phyloP scores from a whole-genome alignment of 2,888 invertebrate genomes.

The Malthinus flaveolus region DNA sequence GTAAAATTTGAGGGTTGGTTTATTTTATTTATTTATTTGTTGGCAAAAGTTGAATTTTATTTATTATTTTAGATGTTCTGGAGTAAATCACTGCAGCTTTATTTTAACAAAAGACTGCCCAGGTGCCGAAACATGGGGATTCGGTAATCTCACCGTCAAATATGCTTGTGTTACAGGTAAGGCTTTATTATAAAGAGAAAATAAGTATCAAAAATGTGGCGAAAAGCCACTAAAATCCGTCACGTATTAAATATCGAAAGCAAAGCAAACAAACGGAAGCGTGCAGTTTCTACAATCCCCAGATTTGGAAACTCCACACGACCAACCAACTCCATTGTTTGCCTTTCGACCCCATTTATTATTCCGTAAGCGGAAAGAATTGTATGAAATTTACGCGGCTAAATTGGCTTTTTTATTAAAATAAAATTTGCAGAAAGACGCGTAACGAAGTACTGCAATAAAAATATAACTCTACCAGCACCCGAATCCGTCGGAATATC shows the following conservation, averaged over 20 bases:
- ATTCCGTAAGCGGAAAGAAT: slow-evolving; percentile 11
- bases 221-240: slow-evolving; percentile 10
- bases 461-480: slow-evolving; percentile 50
- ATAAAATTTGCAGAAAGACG: slow-evolving; percentile 50
- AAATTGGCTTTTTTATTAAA: not conserved
- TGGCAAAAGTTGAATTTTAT: not conserved
- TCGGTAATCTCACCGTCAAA: slow-evolving; percentile 69
- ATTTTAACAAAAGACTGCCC: slow-evolving; percentile 67
- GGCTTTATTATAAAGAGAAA: slow-evolving; percentile 35
- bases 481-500: slow-evolving; percentile 49
- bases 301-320: slow-evolving; percentile 35
- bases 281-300: slow-evolving; percentile 36
- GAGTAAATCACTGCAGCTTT: slow-evolving; percentile 75
- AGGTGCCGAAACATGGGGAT: slow-evolving; percentile 63
- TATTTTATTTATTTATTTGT: not conserved
- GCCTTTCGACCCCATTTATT: slow-evolving; percentile 20
- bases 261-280: slow-evolving; percentile 10
- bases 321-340: slow-evolving; percentile 19
- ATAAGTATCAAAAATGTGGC: not conserved
- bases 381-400: not conserved
- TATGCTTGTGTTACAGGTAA: slow-evolving; percentile 78
- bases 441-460: slow-evolving; percentile 57
- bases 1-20: no score
- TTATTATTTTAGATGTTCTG: slow-evolving; percentile 68
- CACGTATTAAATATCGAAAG: slow-evolving; percentile 13